phyloP scores from a whole-genome alignment of 1,140 invertebrate genomes.

The Cecropterus lyciades region DNA sequence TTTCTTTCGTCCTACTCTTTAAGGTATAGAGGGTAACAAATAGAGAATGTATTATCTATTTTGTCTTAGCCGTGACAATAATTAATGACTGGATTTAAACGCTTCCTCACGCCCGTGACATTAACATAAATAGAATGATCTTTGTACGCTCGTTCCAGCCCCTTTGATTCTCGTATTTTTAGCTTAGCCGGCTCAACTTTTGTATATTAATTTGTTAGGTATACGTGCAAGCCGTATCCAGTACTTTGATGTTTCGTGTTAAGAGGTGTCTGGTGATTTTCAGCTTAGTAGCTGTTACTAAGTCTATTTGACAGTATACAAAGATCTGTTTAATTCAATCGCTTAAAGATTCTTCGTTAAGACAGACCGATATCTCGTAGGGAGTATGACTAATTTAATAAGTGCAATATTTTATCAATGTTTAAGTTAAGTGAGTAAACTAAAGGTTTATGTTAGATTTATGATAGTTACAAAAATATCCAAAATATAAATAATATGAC shows the following conservation, averaged over 20 bases:
- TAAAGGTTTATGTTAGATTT: not conserved
- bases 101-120: constrained; percentile 83
- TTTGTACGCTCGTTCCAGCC: constrained; percentile 70
- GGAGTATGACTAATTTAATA: not conserved
- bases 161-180: constrained; percentile 82
- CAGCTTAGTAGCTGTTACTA: constrained; percentile 53
- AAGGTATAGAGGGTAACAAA: constrained; percentile 73
- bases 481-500: not conserved
- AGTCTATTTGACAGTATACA: constrained; percentile 43
- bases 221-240: constrained; percentile 62
- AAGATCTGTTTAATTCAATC: constrained; percentile 45
- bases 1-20: constrained; percentile 76
- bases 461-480: not conserved
- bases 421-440: not conserved
- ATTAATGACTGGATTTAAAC: constrained; percentile 84
- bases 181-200: constrained; percentile 72
- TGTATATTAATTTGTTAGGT: constrained; percentile 80
- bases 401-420: no score
- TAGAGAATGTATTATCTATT: constrained; percentile 82
- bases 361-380: not conserved
- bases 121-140: constrained; percentile 84
- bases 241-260: constrained; percentile 80
- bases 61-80: constrained; percentile 82
- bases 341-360: constrained; percentile 16
- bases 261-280: constrained; percentile 77